These are phyloP conservation scores for Ptychadena robeensis DNA, from an alignment of 2,797 vertebrate genomes.

Conservation along the genomic window DNA sequence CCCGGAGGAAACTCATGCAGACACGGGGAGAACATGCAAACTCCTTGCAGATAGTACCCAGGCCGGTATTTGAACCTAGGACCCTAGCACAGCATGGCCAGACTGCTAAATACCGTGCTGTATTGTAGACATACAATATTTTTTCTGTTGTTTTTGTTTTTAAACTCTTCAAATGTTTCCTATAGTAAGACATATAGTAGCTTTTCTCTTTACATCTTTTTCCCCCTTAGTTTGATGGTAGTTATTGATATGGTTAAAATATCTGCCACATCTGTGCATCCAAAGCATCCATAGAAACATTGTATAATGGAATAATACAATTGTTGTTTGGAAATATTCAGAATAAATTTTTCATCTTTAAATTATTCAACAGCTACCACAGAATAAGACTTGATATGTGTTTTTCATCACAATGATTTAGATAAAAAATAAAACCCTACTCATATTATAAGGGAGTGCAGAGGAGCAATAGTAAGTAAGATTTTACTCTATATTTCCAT, in stretches of 20 bases:
- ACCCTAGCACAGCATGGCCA: too few species aligned
- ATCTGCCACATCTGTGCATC: neutral
- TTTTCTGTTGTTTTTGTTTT: too few species aligned
- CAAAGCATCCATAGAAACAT: slow-evolving; percentile 11
- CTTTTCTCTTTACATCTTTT: too few species aligned
- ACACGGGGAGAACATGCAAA: too few species aligned
- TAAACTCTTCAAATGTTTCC: too few species aligned
- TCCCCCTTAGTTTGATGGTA: neutral
- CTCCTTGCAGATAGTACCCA: too few species aligned
- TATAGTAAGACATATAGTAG: too few species aligned
- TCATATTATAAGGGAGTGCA: slow-evolving; percentile 34
- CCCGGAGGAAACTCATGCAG: too few species aligned
- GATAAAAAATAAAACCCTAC: slow-evolving; percentile 48
- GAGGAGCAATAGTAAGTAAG: slow-evolving; percentile 25
- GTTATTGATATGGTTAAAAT: slow-evolving; percentile 31
- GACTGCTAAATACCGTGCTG: too few species aligned
- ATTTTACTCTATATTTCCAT: slow-evolving; percentile 47
- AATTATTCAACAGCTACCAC: slow-evolving; percentile 22
- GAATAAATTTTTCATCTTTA: slow-evolving; percentile 30
- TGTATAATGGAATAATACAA: slow-evolving; percentile 37
- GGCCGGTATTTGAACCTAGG: too few species aligned
- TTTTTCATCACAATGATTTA: slow-evolving; percentile 64
- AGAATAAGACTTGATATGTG: slow-evolving; percentile 30
- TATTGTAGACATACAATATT: too few species aligned
- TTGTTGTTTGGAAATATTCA: slow-evolving; percentile 34